Evolutionary conservation across 1,140 invertebrate species (phyloP).

Genomic region (Drosophila micromelanica): DNA sequence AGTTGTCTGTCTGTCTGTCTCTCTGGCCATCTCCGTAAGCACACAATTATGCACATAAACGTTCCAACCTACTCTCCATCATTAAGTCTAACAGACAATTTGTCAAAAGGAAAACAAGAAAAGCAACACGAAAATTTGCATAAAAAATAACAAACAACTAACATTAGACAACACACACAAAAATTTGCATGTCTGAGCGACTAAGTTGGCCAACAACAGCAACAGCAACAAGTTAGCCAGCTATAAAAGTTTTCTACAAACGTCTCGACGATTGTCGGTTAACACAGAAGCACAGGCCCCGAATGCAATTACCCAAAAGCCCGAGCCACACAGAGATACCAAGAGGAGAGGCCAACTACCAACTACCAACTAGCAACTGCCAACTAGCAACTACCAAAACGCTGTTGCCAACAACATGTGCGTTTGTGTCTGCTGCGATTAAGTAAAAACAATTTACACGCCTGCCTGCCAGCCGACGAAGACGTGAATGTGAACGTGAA

Average conservation of each 20-base stretch:
- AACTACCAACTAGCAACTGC: slow-evolving; percentile 11
- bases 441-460: slow-evolving; percentile 84
- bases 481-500: slow-evolving; percentile 16
- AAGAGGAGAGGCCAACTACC: slow-evolving; percentile 18
- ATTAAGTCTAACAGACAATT: slow-evolving; percentile 79
- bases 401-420: slow-evolving; percentile 68
- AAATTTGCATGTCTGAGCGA: slow-evolving; percentile 77
- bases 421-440: slow-evolving; percentile 81
- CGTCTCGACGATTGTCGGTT: slow-evolving; percentile 21
- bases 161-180: slow-evolving; percentile 64
- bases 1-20: too few species aligned
- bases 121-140: slow-evolving; percentile 72
- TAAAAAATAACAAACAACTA: slow-evolving; percentile 77
- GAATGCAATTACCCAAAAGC: slow-evolving; percentile 77
- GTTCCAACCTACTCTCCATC: slow-evolving; percentile 50
- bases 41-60: slow-evolving; percentile 55
- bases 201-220: slow-evolving; percentile 66
- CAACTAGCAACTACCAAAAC: slow-evolving; percentile 12
- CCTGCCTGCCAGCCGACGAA: slow-evolving; percentile 65
- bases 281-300: slow-evolving; percentile 67
- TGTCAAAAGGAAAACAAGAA: slow-evolving; percentile 66
- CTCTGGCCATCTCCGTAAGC: slow-evolving; percentile 15
- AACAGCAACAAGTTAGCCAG: slow-evolving; percentile 45
- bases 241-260: slow-evolving; percentile 69
- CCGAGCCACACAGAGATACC: slow-evolving; percentile 63